These are phyloP conservation scores for Saturnia pavonia DNA, from an alignment of 2,888 invertebrate species.

Conservation along the genomic window DNA sequence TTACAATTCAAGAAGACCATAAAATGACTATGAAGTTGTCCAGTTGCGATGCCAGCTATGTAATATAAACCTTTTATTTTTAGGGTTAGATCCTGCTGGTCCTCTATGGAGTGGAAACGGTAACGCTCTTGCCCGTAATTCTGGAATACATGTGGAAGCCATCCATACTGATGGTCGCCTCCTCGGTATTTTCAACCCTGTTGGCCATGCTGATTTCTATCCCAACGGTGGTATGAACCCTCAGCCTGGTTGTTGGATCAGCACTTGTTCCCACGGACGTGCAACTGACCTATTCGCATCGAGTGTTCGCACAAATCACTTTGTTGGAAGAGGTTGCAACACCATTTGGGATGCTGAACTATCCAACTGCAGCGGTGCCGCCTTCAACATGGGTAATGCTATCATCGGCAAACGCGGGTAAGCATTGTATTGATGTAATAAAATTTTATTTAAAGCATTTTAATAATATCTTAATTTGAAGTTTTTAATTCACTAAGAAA, in stretches of 20 bases:
- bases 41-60: background rate
- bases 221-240: constrained; percentile 59
- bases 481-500: no score
- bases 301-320: constrained; percentile 49
- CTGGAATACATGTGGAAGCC: constrained; percentile 55
- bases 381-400: constrained; percentile 53
- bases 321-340: constrained; percentile 48
- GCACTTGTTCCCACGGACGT: constrained; percentile 58
- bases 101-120: constrained; percentile 49
- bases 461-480: no score
- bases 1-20: no score
- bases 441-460: no score
- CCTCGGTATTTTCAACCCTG: constrained; percentile 50
- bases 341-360: constrained; percentile 41
- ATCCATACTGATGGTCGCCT: constrained; percentile 60
- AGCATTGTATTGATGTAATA: constrained; percentile 25
- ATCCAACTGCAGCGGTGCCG: constrained; percentile 40
- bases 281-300: constrained; percentile 51
- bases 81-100: constrained; percentile 63
- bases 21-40: no score
- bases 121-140: constrained; percentile 42
- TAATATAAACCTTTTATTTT: constrained; percentile 8
- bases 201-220: constrained; percentile 57
- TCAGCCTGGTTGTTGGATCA: constrained; percentile 58
- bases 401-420: constrained; percentile 48